Evolutionary conservation across 2,113 vertebrate species (phyloP), one percentile per base, ranked within the genome.

Genomic region (Tenrec ecaudatus): DNA sequence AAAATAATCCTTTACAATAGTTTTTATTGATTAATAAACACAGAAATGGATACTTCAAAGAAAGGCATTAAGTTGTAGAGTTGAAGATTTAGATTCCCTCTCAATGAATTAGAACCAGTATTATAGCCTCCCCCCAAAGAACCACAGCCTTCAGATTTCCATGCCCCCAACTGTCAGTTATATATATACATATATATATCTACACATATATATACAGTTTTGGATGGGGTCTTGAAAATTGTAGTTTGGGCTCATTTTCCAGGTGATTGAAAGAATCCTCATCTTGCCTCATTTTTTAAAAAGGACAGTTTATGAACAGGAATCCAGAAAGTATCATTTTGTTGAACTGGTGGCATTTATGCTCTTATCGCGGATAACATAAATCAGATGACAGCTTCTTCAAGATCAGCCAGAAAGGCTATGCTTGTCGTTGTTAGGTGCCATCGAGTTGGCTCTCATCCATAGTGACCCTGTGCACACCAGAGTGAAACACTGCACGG

Each of bases 191-290:
- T 40, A 40, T 40, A 40, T 40, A 40, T 40, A 7, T 40, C 3
- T 40, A 40, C 7, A 40, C 7, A 40, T 40, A 40, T 40, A 40
- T 40, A 23, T 79, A 25, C n/a, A 82, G 47, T 75, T 78, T 38
- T 69, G 84, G 15, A 11, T 75, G 66, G 33, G 22, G 16, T 78
- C 84, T 87, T 87, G 19, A 84, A 88, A 94, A 88, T 95, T 73
- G 87, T 0, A 57, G 47, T 17, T 43, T 78, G 19, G 87, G n/a
- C n/a, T 81, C 62, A 77, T 31, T 77, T 79, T 3, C 8, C 17
- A 77, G 84, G 84, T 82, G 78, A 94, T 69, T 31, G 68, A 60
- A 78, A 15, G 53, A 94, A 88, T 92, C 16, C 82, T 82, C 79
- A 91, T 80, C 81, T 6, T 7, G 58, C 2, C 81, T 83, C 78